Evolutionary conservation across 2,888 invertebrate species (phyloP).

Genomic region (Zygothrica quintamaculata): DNA sequence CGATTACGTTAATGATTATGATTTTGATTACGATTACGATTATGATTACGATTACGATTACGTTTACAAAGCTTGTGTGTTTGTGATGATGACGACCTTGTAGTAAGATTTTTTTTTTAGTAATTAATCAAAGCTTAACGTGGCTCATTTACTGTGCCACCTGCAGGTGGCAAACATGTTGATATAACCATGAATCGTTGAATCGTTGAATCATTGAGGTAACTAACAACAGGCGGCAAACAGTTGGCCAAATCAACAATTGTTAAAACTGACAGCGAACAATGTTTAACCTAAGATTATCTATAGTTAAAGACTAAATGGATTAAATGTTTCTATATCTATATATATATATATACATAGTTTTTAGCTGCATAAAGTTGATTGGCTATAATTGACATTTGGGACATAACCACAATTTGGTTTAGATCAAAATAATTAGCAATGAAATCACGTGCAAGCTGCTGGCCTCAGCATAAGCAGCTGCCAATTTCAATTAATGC

Average conservation of each 20-base stretch:
- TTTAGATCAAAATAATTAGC: slow-evolving; percentile 61
- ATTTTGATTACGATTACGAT: no score
- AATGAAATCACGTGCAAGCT: slow-evolving; percentile 72
- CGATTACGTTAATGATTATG: not conserved
- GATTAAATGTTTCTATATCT: no score
- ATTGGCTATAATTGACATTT: slow-evolving; percentile 44
- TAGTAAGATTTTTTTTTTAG: slow-evolving; percentile 23
- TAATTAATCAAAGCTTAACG: slow-evolving; percentile 51
- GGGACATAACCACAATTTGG: not conserved
- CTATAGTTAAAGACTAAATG: no score
- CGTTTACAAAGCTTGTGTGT: no score
- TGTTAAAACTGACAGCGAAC: no score
- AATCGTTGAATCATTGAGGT: no score
- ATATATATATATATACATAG: no score
- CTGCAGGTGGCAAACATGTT: slow-evolving; percentile 22
- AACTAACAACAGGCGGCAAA: no score
- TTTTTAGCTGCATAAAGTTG: no score
- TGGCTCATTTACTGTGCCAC: slow-evolving; percentile 45
- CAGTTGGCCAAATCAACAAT: no score
- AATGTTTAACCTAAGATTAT: no score
- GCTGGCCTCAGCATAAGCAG: slow-evolving; percentile 54
- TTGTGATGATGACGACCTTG: slow-evolving; percentile 38
- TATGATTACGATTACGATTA: no score
- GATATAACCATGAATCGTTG: not conserved
- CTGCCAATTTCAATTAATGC: slow-evolving; percentile 74